A percentile compares a stretch with the other conserved stretches of the same genome.
Conservation (phyloP, 2,888 invertebrate species). For the Megastigmus dorsalis region DNA sequence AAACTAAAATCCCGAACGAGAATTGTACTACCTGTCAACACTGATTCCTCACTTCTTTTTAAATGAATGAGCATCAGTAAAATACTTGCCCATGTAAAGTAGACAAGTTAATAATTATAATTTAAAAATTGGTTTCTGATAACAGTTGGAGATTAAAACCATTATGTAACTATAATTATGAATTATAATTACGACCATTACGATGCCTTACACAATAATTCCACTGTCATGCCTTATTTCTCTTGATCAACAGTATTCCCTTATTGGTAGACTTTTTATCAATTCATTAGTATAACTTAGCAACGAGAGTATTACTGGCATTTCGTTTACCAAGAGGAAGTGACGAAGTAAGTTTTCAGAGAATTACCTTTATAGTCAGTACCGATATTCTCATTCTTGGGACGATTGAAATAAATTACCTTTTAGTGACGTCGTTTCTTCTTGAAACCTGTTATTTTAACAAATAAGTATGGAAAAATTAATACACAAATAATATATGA, state of each 20-base stretch:
- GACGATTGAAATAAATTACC: constrained; percentile 57
- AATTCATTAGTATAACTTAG: constrained; percentile 70
- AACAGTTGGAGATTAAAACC: constrained; percentile 72
- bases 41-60: constrained; percentile 48
- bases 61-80: constrained; percentile 51
- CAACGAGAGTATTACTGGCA: constrained; percentile 70
- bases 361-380: constrained; percentile 64
- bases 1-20: constrained; percentile 7
- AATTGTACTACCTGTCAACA: constrained; percentile 50
- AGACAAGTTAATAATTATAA: constrained; percentile 51
- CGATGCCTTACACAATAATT: constrained; percentile 68
- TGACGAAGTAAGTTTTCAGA: constrained; percentile 64
- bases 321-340: constrained; percentile 66
- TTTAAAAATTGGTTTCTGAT: constrained; percentile 70
- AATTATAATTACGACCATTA: constrained; percentile 68
- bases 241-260: constrained; percentile 63
- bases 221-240: constrained; percentile 66
- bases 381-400: constrained; percentile 56
- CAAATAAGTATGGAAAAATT: not conserved
- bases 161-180: constrained; percentile 71
- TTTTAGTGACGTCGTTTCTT: constrained; percentile 72
- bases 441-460: constrained; percentile 70
- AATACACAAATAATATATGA: not conserved
- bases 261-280: constrained; percentile 69
- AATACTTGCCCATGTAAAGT: constrained; percentile 47